Evolutionary conservation across 2,113 vertebrate species (phyloP).

Genomic region (Recurvirostra avosetta): DNA sequence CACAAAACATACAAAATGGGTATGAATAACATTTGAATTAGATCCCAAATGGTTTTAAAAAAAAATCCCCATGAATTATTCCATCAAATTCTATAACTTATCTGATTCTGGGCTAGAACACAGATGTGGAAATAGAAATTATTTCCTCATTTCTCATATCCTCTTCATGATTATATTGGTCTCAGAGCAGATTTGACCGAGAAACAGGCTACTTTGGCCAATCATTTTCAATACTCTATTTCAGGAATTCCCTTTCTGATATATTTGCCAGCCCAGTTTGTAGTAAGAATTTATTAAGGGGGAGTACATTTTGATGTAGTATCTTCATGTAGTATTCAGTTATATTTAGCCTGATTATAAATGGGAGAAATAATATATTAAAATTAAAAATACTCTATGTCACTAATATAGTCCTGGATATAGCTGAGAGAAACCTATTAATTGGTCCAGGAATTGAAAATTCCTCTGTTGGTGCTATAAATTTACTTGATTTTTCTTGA

Average conservation of each 20-base stretch:
- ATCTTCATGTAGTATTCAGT: neutral
- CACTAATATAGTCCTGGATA: neutral
- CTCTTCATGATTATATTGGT: neutral
- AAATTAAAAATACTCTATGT: neutral
- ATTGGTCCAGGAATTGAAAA: neutral
- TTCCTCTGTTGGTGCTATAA: neutral
- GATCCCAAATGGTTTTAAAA: neutral
- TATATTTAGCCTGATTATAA: slow-evolving; percentile 2
- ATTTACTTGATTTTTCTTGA: neutral
- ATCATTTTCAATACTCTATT: neutral
- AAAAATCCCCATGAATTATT: neutral
- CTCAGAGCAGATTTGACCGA: neutral
- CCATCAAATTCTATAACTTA: neutral
- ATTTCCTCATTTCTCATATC: neutral
- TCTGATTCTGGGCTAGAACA: neutral
- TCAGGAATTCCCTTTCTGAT: neutral
- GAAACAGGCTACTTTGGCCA: neutral
- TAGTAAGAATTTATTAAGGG: neutral
- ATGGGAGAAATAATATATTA: neutral
- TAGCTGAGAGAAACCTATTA: neutral
- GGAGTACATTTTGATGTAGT: neutral
- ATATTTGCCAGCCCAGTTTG: neutral
- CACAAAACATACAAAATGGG: neutral
- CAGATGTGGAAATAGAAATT: neutral
- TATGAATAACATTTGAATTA: neutral